These are phyloP conservation scores for Brachylomia viminalis DNA, from an alignment of 2,888 invertebrate species.

Conservation along the genomic window DNA sequence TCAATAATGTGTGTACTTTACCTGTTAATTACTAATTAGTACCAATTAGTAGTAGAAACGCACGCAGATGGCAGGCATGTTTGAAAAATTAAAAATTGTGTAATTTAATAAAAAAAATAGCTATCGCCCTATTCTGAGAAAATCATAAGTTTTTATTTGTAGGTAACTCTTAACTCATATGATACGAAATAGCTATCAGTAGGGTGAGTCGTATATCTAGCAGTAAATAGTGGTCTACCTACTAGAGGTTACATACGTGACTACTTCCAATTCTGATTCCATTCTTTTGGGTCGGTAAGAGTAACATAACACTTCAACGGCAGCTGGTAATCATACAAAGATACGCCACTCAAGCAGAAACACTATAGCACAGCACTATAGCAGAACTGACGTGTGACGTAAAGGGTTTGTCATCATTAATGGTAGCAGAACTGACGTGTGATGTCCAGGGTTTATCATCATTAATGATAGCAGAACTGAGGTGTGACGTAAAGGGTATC, in stretches of 20 bases:
- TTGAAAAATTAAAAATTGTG: too few relatives aligned
- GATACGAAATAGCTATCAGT: background rate
- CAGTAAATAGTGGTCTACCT: background rate
- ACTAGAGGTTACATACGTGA: background rate
- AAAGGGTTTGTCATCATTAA: background rate
- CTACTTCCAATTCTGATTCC: background rate
- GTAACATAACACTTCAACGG: background rate
- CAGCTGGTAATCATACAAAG: background rate
- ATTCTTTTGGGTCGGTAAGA: background rate
- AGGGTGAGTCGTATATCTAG: background rate
- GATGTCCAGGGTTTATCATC: background rate
- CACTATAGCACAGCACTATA: too few relatives aligned
- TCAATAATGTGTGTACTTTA: background rate
- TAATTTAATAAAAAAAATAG: too few relatives aligned
- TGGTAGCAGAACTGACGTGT: background rate
- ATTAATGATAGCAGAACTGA: background rate
- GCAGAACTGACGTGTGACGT: background rate
- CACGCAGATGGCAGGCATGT: too few relatives aligned
- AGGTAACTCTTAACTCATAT: background rate
- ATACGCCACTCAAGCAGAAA: background rate
- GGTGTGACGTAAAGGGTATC: background rate
- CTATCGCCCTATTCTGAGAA: background rate
- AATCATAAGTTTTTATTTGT: background rate
- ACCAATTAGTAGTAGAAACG: background rate
- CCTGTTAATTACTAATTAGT: background rate